Base-by-base conservation (phyloP, 1,140 invertebrate genomes). In the Melipona quadrifasciata region DNA sequence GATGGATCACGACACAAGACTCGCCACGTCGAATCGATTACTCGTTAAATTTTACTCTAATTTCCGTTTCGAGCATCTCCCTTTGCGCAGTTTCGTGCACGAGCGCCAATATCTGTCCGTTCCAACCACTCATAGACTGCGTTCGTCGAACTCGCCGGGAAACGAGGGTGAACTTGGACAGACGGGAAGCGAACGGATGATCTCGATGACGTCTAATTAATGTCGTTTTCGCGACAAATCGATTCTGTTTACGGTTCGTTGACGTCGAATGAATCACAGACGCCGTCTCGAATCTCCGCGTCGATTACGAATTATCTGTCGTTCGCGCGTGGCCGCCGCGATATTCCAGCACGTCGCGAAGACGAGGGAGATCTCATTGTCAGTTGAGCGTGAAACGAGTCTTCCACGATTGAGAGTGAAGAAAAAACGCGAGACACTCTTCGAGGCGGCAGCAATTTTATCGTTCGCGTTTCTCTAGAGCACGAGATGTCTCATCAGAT, bases 331-430 rank as follows among this genome's bases (percentile, higher is more conserved):
- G 67, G 10, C 27, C 16, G 16, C 53, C 1, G 24, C 53, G 51
- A 53, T 53, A 57, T 17, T 0, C 39, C 34, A 39, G 21, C 39
- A 24, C 53, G 75, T 27, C 39, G 39, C 39, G 39, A 47, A 47
- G 10, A 47, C 39, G 39, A 47, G 39, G 39, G 39, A 47, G 39
- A 47, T 47, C 39, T 77, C 39, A 24, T 2, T 21, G 4, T 1
- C n/a, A 81, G 67, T 55, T 53, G 57, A 72, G 47, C 83, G 57
- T 81, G 58, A 85, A 87, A 86, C 73, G 57, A 81, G 72, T 70
- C 74, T 74, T 31, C 24, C 65, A 6, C 55, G 24, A 24, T 74
- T 14, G 57, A 72, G 67, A 47, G 39, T 10, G 19, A 79, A 72
- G 24, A 31, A 31, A 31, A 31, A 31, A 31, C 31, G 31, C 31